Percentiles rank a stretch among this genome's conserved stretches.
Conservation (phyloP, 2,797 vertebrate species). For the Molossus molossus region DNA sequence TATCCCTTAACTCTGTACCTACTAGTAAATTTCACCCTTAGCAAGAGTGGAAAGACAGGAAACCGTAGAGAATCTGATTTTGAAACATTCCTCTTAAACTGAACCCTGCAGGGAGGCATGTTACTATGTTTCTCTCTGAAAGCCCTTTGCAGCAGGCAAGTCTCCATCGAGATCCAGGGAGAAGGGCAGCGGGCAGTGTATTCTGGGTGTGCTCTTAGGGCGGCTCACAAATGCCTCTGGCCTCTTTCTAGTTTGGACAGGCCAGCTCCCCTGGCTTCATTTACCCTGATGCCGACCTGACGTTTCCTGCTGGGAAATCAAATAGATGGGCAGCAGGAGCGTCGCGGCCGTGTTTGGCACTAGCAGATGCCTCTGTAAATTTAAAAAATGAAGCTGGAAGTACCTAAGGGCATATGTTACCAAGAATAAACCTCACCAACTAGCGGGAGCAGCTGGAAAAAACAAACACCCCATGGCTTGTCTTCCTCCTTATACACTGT, state of each 20-base stretch:
- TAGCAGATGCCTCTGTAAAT: neutral
- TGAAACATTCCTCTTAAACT: neutral
- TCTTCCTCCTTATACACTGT: neutral
- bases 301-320: slow-evolving; percentile 34
- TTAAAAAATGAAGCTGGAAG: slow-evolving; percentile 20
- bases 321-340: neutral
- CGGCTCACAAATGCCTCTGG: neutral
- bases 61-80: neutral
- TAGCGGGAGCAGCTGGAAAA: neutral
- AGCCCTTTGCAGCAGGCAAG: neutral
- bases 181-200: accelerated
- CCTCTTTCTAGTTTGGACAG: neutral
- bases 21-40: neutral
- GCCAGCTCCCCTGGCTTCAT: neutral
- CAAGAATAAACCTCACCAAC: slow-evolving; percentile 7
- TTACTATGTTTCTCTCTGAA: neutral
- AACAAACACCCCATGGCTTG: neutral
- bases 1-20: neutral
- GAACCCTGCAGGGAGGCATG: neutral
- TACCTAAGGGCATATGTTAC: neutral
- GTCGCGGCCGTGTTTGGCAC: neutral
- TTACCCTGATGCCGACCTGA: neutral
- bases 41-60: neutral
- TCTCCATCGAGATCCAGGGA: accelerated
- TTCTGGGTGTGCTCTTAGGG: neutral